Conservation (phyloP, 2,113 vertebrate genomes). For the Ciconia stormi region DNA sequence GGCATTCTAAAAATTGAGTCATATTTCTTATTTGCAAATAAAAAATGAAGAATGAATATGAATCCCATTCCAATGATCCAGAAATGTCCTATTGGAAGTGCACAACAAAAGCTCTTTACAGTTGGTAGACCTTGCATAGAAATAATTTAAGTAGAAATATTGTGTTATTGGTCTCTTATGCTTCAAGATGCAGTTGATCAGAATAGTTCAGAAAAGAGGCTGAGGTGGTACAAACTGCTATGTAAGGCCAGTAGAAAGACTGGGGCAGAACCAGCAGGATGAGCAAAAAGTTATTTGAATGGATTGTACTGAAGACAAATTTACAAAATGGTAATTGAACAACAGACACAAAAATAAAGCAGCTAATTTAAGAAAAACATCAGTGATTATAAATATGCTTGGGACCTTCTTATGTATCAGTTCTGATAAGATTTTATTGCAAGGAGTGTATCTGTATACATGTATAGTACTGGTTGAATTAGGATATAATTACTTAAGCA, state of each 20-base stretch:
- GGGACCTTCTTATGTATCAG: not conserved
- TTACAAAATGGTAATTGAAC: not conserved
- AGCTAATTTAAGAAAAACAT: not conserved
- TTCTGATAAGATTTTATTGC: not conserved
- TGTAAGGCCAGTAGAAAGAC: not conserved
- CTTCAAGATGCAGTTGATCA: not conserved
- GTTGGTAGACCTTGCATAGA: not conserved
- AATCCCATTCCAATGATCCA: not conserved
- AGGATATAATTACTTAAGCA: not conserved
- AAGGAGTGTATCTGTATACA: not conserved
- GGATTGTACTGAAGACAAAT: not conserved
- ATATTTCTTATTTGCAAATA: not conserved
- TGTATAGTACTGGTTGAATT: not conserved
- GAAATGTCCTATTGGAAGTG: not conserved
- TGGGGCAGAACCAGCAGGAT: not conserved
- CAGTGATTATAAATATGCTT: not conserved
- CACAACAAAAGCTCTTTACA: not conserved
- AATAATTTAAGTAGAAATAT: not conserved
- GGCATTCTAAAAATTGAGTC: not conserved
- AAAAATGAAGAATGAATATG: not conserved
- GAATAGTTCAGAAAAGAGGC: not conserved
- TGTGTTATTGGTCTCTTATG: not conserved
- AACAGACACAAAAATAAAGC: not conserved
- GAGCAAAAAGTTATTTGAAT: not conserved
- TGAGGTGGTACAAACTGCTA: not conserved